Evolutionary conservation across 2,797 vertebrate species (phyloP).

Genomic region (Karalla daura): DNA sequence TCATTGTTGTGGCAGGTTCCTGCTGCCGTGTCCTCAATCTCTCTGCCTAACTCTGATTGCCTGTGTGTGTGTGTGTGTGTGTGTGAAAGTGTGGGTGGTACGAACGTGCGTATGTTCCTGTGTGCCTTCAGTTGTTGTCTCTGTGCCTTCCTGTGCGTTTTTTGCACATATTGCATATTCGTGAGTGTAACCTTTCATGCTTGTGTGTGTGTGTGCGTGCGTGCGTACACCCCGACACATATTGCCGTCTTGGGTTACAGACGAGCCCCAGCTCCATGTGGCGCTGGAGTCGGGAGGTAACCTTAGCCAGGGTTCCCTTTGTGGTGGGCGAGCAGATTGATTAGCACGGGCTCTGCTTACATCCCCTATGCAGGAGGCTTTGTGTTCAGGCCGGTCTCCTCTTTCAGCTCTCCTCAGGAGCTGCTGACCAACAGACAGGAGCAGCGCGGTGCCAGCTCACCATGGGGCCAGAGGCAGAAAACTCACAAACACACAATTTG

Average conservation of each 20-base stretch:
- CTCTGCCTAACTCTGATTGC: conserved; percentile 13
- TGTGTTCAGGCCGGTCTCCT: conserved; percentile 72
- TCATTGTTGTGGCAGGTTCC: conserved; percentile 19
- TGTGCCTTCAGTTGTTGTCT: conserved; percentile 41
- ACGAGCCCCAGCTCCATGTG: conserved; percentile 58
- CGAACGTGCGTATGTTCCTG: conserved; percentile 37
- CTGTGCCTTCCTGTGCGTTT: conserved; percentile 42
- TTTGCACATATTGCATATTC: conserved; percentile 26
- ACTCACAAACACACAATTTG: neutral
- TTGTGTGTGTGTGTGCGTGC: conserved; percentile 17
- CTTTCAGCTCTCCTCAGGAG: conserved; percentile 70
- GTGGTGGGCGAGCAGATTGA: conserved; percentile 78
- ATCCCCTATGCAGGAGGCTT: conserved; percentile 71
- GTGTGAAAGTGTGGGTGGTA: conserved; percentile 35
- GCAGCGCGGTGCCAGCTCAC: conserved; percentile 39
- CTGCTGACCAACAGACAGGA: conserved; percentile 53
- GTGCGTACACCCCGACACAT: conserved; percentile 42
- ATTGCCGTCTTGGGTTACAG: conserved; percentile 66
- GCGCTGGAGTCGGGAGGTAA: conserved; percentile 70
- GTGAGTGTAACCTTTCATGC: conserved; percentile 12
- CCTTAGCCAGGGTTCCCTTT: conserved; percentile 81
- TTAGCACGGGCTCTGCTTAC: conserved; percentile 80
- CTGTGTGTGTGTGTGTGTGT: conserved; percentile 12
- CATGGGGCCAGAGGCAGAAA: conserved; percentile 2
- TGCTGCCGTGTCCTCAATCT: conserved; percentile 10